Conservation (phyloP, 2,113 vertebrate genomes). For the Xiphophorus couchianus region DNA sequence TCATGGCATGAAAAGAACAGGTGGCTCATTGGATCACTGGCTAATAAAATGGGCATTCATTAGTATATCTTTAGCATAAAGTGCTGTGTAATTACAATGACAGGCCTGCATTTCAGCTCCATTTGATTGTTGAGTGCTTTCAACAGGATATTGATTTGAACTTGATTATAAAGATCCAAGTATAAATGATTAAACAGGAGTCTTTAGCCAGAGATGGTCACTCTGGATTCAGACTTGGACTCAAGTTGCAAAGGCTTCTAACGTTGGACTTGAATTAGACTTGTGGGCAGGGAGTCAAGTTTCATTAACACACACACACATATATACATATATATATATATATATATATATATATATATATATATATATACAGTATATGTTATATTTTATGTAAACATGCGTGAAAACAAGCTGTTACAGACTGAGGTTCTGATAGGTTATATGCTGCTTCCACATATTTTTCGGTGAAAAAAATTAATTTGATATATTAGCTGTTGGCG, state of each 20-base stretch:
- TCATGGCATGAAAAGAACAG: constrained; percentile 59
- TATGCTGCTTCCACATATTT: too few relatives aligned
- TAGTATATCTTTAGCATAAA: constrained; percentile 71
- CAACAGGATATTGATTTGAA: constrained; percentile 63
- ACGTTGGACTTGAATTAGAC: background rate
- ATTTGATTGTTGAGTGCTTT: constrained; percentile 57
- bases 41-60: constrained; percentile 73
- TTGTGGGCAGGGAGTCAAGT: background rate
- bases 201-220: background rate
- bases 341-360: too few relatives aligned
- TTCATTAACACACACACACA: too few relatives aligned
- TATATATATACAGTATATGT: too few relatives aligned
- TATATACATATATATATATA: too few relatives aligned
- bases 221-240: background rate
- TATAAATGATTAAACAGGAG: constrained; percentile 20
- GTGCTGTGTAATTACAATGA: constrained; percentile 65
- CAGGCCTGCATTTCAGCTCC: constrained; percentile 46
- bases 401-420: background rate
- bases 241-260: background rate
- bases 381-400: background rate
- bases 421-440: background rate
- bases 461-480: too few relatives aligned
- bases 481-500: too few relatives aligned
- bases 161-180: constrained; percentile 49
- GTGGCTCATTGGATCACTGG: constrained; percentile 63